phyloP scores from a whole-genome alignment of 2,113 vertebrate species.

The Gobius niger region DNA sequence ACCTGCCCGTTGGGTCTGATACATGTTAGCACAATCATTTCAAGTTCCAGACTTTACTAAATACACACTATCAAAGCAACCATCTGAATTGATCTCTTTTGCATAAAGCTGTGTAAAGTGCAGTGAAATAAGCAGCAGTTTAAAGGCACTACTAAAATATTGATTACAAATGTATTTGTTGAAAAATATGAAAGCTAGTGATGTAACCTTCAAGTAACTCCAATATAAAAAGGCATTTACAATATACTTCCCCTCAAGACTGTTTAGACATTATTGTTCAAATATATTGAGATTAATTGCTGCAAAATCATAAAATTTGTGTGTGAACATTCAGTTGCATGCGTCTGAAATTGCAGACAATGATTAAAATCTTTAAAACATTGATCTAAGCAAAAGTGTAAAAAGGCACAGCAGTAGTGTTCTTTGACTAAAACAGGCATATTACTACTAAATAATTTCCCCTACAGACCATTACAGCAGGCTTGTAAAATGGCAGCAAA shows the following conservation, averaged over 20 bases:
- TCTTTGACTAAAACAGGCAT: slow-evolving; percentile 26
- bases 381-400: slow-evolving; percentile 29
- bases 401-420: slow-evolving; percentile 65
- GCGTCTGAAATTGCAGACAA: slow-evolving; percentile 22
- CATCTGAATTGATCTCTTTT: slow-evolving; percentile 30
- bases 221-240: slow-evolving; percentile 22
- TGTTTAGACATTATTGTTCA: slow-evolving; percentile 26
- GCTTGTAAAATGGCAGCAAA: slow-evolving; percentile 56
- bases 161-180: slow-evolving; percentile 41
- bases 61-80: slow-evolving; percentile 41
- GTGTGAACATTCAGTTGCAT: slow-evolving; percentile 30
- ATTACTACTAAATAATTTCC: slow-evolving; percentile 17
- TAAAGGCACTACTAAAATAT: slow-evolving; percentile 71
- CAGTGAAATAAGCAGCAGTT: slow-evolving; percentile 72
- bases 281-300: slow-evolving; percentile 19
- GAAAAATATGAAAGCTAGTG: slow-evolving; percentile 15
- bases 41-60: slow-evolving; percentile 23
- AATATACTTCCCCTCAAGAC: slow-evolving; percentile 12
- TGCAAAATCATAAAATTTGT: slow-evolving; percentile 21
- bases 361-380: slow-evolving; percentile 27
- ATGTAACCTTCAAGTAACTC: slow-evolving; percentile 35
- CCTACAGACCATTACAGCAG: slow-evolving; percentile 74
- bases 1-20: slow-evolving; percentile 12
- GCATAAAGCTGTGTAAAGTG: slow-evolving; percentile 69
- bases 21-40: slow-evolving; percentile 29